Percentiles rank a stretch among this genome's conserved stretches.
Evolutionary conservation across 2,113 vertebrate genomes (phyloP).

Genomic region (Ascaphus truei): DNA sequence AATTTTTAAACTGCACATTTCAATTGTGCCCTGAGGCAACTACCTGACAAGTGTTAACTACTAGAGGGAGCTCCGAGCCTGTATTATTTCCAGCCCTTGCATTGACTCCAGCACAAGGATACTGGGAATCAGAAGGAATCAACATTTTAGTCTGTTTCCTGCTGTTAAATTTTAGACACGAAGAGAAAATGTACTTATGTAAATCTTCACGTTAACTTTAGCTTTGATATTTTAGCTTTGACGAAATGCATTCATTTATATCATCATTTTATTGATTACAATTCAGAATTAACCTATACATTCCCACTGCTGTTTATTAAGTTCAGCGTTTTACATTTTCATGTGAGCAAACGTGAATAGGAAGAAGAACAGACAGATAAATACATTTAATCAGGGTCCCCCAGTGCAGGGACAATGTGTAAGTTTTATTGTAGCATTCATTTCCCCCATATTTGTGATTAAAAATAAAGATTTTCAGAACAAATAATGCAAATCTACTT

Average conservation of each 20-base stretch:
- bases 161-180: constrained; percentile 13
- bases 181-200: constrained; percentile 12
- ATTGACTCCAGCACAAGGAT: neutral
- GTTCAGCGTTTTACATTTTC: no score
- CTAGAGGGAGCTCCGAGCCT: constrained; percentile 73
- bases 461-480: no score
- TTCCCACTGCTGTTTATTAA: no score
- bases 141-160: constrained; percentile 14
- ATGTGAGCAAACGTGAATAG: no score
- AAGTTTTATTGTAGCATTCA: no score
- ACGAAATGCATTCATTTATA: neutral
- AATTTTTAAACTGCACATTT: constrained; percentile 32
- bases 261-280: no score
- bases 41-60: constrained; percentile 45
- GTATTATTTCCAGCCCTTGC: constrained; percentile 40
- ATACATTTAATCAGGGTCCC: no score
- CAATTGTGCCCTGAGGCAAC: constrained; percentile 28
- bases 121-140: neutral
- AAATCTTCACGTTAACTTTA: neutral
- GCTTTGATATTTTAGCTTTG: neutral
- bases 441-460: no score
- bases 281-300: no score
- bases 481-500: no score
- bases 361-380: no score
- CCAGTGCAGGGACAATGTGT: no score